A percentile compares a stretch with the other conserved stretches of the same genome.
phyloP scores from a whole-genome alignment of 2,797 vertebrate genomes.

The Neoniphon sammara region DNA sequence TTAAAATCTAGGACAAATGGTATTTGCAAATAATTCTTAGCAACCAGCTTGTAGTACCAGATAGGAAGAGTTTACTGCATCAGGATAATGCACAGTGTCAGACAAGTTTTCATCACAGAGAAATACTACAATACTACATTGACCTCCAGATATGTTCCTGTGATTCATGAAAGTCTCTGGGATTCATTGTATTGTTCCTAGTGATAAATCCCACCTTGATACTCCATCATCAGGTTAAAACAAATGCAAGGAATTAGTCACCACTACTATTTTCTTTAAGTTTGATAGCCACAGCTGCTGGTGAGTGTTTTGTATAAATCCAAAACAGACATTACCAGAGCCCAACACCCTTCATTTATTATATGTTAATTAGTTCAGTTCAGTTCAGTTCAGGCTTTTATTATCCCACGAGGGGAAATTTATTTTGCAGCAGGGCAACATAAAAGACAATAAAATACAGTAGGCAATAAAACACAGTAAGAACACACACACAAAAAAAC shows the following conservation, averaged over 20 bases:
- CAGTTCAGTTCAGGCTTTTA: too few relatives aligned
- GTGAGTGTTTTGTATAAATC: constrained; percentile 18
- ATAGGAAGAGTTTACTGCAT: constrained; percentile 7
- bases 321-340: constrained; percentile 31
- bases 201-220: not conserved
- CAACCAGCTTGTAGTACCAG: constrained; percentile 29
- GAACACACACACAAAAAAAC: too few relatives aligned
- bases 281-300: not conserved
- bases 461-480: too few relatives aligned
- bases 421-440: too few relatives aligned
- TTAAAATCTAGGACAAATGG: constrained; percentile 22
- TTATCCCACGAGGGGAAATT: too few relatives aligned
- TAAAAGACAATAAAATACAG: too few relatives aligned
- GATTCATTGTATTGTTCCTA: constrained; percentile 23
- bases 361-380: constrained; percentile 21
- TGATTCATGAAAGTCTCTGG: constrained; percentile 19
- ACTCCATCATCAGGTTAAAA: not conserved
- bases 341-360: constrained; percentile 44
- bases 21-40: constrained; percentile 8
- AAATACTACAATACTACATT: not conserved
- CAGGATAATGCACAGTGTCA: constrained; percentile 18
- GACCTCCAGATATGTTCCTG: not conserved
- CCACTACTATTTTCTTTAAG: not conserved
- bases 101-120: constrained; percentile 7
- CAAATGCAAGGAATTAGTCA: constrained; percentile 11